Evolutionary conservation across 1,140 invertebrate species (phyloP).

Genomic region (Arion vulgaris): DNA sequence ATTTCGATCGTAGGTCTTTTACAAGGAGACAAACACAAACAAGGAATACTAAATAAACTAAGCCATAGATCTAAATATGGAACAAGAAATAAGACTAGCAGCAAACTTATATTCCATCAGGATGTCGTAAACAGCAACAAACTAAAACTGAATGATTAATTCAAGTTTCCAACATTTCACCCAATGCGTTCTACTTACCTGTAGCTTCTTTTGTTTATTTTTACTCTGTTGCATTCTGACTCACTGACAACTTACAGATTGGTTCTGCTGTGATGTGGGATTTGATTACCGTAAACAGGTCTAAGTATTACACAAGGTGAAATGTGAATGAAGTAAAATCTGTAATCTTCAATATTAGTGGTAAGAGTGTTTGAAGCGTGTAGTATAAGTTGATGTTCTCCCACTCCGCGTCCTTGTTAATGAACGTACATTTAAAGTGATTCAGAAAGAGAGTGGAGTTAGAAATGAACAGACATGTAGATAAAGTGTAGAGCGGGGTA

Average conservation of each 20-base stretch:
- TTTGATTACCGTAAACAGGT: not conserved
- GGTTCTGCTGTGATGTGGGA: not conserved
- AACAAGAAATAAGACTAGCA: too few species aligned
- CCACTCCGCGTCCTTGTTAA: not conserved
- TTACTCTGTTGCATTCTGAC: not conserved
- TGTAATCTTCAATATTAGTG: too few species aligned
- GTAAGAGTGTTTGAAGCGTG: too few species aligned
- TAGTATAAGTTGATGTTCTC: not conserved
- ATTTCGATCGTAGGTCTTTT: too few species aligned
- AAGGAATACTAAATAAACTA: too few species aligned
- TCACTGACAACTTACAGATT: not conserved
- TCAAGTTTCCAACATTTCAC: not conserved
- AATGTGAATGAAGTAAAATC: not conserved
- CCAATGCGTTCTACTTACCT: not conserved
- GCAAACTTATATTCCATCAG: too few species aligned
- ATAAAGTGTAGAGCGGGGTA: too few species aligned
- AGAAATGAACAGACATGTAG: too few species aligned
- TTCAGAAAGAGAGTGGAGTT: not conserved
- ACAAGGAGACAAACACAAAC: too few species aligned
- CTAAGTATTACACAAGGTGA: not conserved
- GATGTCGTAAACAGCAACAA: too few species aligned
- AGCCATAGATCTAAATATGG: too few species aligned
- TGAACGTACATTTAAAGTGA: constrained; percentile 1
- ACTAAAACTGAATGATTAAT: not conserved
- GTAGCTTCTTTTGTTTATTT: not conserved